phyloP scores from a whole-genome alignment of 2,797 vertebrate species.

The Tenualosa ilisha region DNA sequence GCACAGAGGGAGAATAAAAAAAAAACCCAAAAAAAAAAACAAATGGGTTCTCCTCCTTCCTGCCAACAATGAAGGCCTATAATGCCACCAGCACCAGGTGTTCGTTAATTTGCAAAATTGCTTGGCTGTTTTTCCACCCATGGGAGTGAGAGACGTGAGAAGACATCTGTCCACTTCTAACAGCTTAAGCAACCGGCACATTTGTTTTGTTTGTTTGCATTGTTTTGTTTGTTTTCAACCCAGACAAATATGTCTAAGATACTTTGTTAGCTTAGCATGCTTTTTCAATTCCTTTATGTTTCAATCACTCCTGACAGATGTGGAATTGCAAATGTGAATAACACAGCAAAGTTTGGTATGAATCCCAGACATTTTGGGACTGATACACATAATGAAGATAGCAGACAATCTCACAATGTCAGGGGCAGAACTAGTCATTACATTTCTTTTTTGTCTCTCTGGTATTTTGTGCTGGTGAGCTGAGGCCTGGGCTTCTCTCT shows the following conservation, averaged over 20 bases:
- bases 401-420: not conserved
- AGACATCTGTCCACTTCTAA: not conserved
- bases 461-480: constrained; percentile 3
- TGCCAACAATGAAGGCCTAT: not conserved
- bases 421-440: not conserved
- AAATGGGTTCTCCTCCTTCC: not conserved
- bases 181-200: not conserved
- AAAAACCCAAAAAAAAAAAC: not conserved
- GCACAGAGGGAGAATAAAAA: not conserved
- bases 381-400: not conserved
- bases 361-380: not conserved
- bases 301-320: not conserved
- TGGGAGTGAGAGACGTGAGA: not conserved
- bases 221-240: not conserved
- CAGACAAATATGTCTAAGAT: not conserved
- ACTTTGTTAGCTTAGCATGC: not conserved
- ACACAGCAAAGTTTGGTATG: not conserved
- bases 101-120: not conserved
- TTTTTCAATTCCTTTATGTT: not conserved
- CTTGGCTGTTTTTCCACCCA: not conserved
- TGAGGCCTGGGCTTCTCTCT: not conserved
- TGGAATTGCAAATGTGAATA: not conserved
- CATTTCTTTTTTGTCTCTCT: not conserved
- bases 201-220: not conserved
- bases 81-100: not conserved